Base-by-base conservation (phyloP, 2,888 invertebrate species). In the Melanostoma scalare region DNA sequence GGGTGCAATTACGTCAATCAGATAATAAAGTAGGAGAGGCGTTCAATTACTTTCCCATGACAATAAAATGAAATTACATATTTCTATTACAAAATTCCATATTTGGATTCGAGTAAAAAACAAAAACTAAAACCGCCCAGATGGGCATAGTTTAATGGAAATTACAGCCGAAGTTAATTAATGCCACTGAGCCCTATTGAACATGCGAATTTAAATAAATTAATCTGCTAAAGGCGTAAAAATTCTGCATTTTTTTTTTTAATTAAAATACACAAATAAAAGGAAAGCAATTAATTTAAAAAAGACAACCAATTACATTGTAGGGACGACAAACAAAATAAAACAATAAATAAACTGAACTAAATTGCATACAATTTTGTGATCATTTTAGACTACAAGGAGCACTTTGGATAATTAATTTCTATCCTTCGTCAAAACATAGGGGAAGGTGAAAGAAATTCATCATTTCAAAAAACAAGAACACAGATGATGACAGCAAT, bases 1-100 rank as follows among this genome's bases (percentile, higher is more conserved):
- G 31, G 65, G 20, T 76, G 65, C 46, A 75, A 76, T 71, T 80
- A 38, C 80, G 76, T 80, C 80, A 80, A 76, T 80, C 55, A 69
- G 4, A 38, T 35, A 48, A 35, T 33, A 33, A 67, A 46, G 9
- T 35, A 46, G 8, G 31, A 31, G 44, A 33, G 6, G 20, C 9
- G 4, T 40, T 61, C 40, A 65, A 56, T 74, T 74, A 65, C 48
- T 73, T 72, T 60, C 58, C 10, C 58, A 31, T 31, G 20, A 3
- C 31, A 42, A 58, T 9, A 20, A 20, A 20, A 35, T 42, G 8
- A 40, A 52, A 2, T 31, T 38, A 20, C 20, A 20, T 3, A 6
- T 40, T 60, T 48, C 6, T 35, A 67, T 60, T 61, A 46, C 33
- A 61, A 67, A 73, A 73, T 55, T 50, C 67, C 78, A 73, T 68